phyloP scores from a whole-genome alignment of 2,797 vertebrate genomes.

The Centroberyx gerrardi region DNA sequence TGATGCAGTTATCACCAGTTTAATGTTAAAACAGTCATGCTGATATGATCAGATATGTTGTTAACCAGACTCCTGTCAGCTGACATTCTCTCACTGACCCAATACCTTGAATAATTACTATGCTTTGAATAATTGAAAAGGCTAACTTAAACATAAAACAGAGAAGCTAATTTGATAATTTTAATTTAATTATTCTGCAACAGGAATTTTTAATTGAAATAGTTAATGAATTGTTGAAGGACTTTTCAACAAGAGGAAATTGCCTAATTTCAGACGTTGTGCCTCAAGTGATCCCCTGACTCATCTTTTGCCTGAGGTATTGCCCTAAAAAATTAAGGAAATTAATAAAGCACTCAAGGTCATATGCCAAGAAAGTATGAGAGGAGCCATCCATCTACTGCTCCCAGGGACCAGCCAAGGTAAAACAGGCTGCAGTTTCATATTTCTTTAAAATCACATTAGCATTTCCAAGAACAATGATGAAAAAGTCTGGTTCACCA shows the following conservation, averaged over 20 bases:
- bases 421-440: slow-evolving; percentile 59
- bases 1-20: not conserved
- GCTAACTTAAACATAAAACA: slow-evolving; percentile 55
- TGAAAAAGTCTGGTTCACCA: slow-evolving; percentile 6
- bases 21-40: not conserved
- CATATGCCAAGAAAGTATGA: slow-evolving; percentile 63
- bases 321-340: slow-evolving; percentile 78
- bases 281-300: slow-evolving; percentile 77
- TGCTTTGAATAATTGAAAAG: slow-evolving; percentile 72
- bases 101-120: slow-evolving; percentile 64
- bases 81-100: not conserved
- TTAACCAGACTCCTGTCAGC: slow-evolving; percentile 31
- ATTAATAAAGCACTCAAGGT: slow-evolving; percentile 82
- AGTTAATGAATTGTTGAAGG: slow-evolving; percentile 78
- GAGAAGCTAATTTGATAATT: slow-evolving; percentile 70
- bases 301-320: slow-evolving; percentile 74
- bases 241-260: slow-evolving; percentile 68
- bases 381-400: slow-evolving; percentile 60
- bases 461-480: slow-evolving; percentile 47
- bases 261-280: slow-evolving; percentile 69
- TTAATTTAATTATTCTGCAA: slow-evolving; percentile 78
- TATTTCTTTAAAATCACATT: slow-evolving; percentile 66
- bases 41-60: slow-evolving; percentile 9
- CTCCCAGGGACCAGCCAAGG: slow-evolving; percentile 61
- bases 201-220: slow-evolving; percentile 78